phyloP scores from a whole-genome alignment of 2,797 vertebrate species.

The Crocidura indochinensis region DNA sequence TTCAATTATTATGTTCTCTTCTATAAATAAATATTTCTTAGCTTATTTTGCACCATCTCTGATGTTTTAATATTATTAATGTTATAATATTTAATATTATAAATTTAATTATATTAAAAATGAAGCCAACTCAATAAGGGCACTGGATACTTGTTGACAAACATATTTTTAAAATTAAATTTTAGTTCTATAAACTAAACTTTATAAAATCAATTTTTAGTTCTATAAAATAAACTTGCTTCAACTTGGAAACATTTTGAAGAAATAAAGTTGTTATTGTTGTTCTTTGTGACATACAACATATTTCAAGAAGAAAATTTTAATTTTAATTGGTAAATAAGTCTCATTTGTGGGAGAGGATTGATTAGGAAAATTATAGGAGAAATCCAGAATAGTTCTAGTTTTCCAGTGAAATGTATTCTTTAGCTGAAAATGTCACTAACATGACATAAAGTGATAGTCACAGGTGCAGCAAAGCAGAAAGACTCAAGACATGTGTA shows the following conservation, averaged over 20 bases:
- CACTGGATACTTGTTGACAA: neutral
- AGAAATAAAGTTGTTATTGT: neutral
- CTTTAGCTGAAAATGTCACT: slow-evolving; percentile 2
- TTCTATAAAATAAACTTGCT: neutral
- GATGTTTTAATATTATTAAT: too few relatives aligned
- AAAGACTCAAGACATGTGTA: neutral
- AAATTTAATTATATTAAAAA: neutral
- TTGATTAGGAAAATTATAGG: neutral
- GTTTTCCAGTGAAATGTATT: neutral
- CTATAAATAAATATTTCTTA: neutral
- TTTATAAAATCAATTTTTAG: too few relatives aligned
- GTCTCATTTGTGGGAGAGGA: neutral
- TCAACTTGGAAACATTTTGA: slow-evolving; percentile 10
- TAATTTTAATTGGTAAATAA: neutral
- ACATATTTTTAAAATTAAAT: slow-evolving; percentile 34
- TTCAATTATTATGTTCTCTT: neutral
- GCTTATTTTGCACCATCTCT: neutral
- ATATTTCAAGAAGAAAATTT: neutral
- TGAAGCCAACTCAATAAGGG: neutral
- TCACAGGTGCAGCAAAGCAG: neutral
- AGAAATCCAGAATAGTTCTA: slow-evolving; percentile 7
- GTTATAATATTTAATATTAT: neutral
- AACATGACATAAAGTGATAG: neutral
- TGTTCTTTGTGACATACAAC: neutral
- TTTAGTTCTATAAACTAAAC: too few relatives aligned